These are phyloP conservation scores for Oreochromis spilurus DNA, from an alignment of 2,113 vertebrate species.

Conservation along the genomic window DNA sequence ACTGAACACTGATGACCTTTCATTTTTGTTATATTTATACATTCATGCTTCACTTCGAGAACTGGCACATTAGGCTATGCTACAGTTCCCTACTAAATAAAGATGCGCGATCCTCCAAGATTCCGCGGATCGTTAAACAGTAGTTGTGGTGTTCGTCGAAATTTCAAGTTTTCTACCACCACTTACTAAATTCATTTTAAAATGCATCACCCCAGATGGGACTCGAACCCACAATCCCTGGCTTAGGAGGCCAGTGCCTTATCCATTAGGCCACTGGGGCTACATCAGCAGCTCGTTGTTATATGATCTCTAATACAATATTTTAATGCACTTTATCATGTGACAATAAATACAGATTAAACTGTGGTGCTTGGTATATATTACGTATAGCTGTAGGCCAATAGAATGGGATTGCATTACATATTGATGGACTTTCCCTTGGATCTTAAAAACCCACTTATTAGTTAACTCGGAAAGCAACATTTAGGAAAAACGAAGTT, in stretches of 20 bases:
- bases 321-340: not conserved
- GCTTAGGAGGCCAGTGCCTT: conserved; percentile 78
- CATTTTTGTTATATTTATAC: not conserved
- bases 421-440: not conserved
- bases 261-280: conserved; percentile 83
- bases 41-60: not conserved
- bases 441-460: not conserved
- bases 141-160: not conserved
- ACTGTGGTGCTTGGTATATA: not conserved
- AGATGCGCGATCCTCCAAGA: not conserved
- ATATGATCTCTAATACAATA: not conserved
- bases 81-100: not conserved
- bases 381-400: not conserved
- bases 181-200: not conserved
- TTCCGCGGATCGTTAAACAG: not conserved
- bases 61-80: not conserved
- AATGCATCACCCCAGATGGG: conserved; percentile 49
- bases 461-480: not conserved
- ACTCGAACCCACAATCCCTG: conserved; percentile 64
- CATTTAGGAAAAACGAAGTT: not conserved
- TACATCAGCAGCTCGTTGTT: fast-evolving
- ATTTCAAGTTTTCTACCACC: not conserved
- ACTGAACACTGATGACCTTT: not conserved
- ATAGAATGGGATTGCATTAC: not conserved
- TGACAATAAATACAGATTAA: not conserved